Conservation (phyloP, 2,888 invertebrate genomes). For the Drosophila macrospina region DNA sequence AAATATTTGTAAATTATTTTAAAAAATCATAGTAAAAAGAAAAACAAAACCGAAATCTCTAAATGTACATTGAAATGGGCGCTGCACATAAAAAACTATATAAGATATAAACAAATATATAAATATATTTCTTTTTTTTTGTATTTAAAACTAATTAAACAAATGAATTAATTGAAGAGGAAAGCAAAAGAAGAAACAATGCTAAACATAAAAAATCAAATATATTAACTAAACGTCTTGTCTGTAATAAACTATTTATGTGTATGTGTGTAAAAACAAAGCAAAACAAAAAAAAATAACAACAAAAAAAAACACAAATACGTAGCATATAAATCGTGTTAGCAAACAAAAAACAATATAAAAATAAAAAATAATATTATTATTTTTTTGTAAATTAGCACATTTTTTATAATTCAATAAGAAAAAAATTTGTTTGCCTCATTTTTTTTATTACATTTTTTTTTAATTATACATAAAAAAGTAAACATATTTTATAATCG, state of each 20-base stretch:
- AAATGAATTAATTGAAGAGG: conserved; percentile 17
- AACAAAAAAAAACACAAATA: conserved; percentile 40
- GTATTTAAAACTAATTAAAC: conserved; percentile 44
- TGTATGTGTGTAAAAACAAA: conserved; percentile 69
- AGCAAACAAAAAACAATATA: conserved; percentile 34
- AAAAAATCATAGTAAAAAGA: conserved; percentile 52
- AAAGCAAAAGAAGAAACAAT: conserved; percentile 14
- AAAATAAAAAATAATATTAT: conserved; percentile 26
- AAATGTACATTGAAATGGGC: conserved; percentile 64
- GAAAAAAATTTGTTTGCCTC: conserved; percentile 43
- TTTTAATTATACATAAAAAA: conserved; percentile 39
- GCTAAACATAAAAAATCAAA: conserved; percentile 43
- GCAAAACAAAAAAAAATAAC: conserved; percentile 33
- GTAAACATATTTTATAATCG: conserved; percentile 74
- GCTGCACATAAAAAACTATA: conserved; percentile 60
- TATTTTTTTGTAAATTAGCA: conserved; percentile 76
- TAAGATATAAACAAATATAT: conserved; percentile 25
- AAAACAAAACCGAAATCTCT: conserved; percentile 45
- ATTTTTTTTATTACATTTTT: conserved; percentile 32
- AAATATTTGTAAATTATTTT: conserved; percentile 76
- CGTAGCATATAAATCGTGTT: conserved; percentile 55
- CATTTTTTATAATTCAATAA: conserved; percentile 65
- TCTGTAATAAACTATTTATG: conserved; percentile 69
- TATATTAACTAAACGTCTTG: conserved; percentile 49
- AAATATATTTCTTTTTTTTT: conserved; percentile 40